These are phyloP conservation scores for Rhizoglyphus robini DNA, from an alignment of 1,140 invertebrate genomes.

Conservation along the genomic window DNA sequence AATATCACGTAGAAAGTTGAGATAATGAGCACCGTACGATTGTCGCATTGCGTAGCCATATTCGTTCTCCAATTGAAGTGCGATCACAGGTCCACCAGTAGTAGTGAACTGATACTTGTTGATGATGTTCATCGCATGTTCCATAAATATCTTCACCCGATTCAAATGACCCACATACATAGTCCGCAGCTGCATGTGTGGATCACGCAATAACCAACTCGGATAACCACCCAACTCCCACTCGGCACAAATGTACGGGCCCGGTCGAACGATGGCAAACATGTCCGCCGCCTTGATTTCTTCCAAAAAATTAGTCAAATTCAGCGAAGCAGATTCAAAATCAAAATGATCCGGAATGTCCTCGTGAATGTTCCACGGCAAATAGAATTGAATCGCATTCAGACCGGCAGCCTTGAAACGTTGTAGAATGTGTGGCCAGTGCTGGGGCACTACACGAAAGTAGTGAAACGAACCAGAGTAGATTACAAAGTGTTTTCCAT, in stretches of 20 bases:
- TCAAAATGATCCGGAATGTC: conserved; percentile 27
- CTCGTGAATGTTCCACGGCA: conserved; percentile 42
- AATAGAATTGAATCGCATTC: conserved; percentile 39
- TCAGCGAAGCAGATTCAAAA: conserved; percentile 18
- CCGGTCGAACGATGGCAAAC: conserved; percentile 36
- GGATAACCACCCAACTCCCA: conserved; percentile 37
- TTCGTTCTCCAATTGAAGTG: conserved; percentile 31
- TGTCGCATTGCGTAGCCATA: conserved; percentile 1
- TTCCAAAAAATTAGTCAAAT: conserved; percentile 35
- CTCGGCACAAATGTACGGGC: conserved; percentile 42
- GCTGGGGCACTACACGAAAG: conserved; percentile 35
- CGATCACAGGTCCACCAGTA: conserved; percentile 35
- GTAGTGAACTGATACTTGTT: background rate
- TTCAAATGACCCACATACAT: background rate
- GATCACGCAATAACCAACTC: background rate
- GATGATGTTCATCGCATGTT: background rate
- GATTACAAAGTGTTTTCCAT: conserved; percentile 39
- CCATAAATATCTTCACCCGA: background rate
- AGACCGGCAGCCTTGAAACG: conserved; percentile 38
- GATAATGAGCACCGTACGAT: background rate
- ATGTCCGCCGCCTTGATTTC: conserved; percentile 35
- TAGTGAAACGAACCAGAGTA: conserved; percentile 41
- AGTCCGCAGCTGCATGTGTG: background rate
- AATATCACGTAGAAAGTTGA: background rate
- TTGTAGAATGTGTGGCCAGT: conserved; percentile 37